A percentile compares a stretch with the other conserved stretches of the same genome.
phyloP scores from a whole-genome alignment of 2,888 invertebrate species.

The Dicyrtoma fusca region DNA sequence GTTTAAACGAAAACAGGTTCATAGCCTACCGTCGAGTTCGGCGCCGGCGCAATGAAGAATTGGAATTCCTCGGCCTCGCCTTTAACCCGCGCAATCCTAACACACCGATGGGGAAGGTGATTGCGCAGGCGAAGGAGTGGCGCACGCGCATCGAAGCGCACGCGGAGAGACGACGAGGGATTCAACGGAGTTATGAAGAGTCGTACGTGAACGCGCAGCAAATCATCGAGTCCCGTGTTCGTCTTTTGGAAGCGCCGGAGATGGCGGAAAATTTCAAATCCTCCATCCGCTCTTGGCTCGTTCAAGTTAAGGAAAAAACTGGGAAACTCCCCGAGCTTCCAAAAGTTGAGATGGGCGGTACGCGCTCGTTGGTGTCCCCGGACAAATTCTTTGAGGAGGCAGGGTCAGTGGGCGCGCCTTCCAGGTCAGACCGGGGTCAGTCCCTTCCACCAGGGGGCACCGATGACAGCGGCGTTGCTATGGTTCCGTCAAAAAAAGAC shows the following conservation, averaged over 20 bases:
- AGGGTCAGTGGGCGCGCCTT: conserved; percentile 17
- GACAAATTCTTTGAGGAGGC: conserved; percentile 41
- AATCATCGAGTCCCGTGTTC: conserved; percentile 65
- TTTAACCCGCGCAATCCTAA: conserved; percentile 16
- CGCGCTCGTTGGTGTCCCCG: conserved; percentile 75
- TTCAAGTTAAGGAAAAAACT: conserved; percentile 68
- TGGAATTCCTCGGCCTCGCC: conserved; percentile 56
- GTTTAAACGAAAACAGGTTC: too few relatives aligned
- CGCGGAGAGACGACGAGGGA: conserved; percentile 64
- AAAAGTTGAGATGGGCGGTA: conserved; percentile 81
- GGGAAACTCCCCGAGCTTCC: conserved; percentile 90
- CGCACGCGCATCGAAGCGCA: conserved; percentile 59
- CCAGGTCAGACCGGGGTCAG: neutral
- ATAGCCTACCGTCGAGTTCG: conserved; percentile 52
- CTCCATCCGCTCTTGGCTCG: conserved; percentile 86
- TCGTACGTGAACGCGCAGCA: conserved; percentile 73
- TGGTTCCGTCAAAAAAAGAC: neutral
- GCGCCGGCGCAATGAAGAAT: conserved; percentile 49
- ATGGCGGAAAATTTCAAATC: conserved; percentile 85
- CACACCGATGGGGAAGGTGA: conserved; percentile 22
- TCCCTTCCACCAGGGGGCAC: neutral
- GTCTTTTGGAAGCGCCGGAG: conserved; percentile 71
- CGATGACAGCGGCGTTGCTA: too few relatives aligned
- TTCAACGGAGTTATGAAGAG: conserved; percentile 71
- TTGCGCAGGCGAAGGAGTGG: conserved; percentile 22